These are phyloP conservation scores for Jacana jacana DNA, from an alignment of 2,113 vertebrate genomes.

Conservation along the genomic window DNA sequence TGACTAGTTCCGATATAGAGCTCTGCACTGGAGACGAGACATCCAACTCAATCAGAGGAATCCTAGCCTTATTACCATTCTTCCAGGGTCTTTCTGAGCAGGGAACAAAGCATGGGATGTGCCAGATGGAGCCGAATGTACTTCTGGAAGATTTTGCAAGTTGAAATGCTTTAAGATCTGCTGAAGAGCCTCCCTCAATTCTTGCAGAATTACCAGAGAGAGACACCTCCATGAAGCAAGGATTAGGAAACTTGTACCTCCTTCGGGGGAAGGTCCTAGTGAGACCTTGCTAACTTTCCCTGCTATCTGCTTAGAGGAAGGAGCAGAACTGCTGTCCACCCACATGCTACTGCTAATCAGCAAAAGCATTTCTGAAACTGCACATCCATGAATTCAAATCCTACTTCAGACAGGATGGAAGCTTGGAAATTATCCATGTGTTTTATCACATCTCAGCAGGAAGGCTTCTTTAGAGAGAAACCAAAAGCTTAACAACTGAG, in stretches of 20 bases:
- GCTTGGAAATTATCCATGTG: not conserved
- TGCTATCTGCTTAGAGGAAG: not conserved
- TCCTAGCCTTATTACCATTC: not conserved
- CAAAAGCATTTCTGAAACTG: not conserved
- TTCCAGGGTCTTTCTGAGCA: not conserved
- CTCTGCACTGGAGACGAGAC: not conserved
- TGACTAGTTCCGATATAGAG: not conserved
- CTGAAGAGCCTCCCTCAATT: not conserved
- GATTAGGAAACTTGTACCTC: not conserved
- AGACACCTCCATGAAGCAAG: not conserved
- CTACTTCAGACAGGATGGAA: not conserved
- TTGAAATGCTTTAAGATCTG: not conserved
- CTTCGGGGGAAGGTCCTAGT: not conserved
- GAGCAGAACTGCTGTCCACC: not conserved
- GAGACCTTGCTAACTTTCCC: not conserved
- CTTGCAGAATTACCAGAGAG: not conserved
- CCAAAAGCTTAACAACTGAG: not conserved
- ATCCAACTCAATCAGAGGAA: not conserved
- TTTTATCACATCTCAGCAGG: constrained; percentile 27
- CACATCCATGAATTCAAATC: not conserved
- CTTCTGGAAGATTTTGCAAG: not conserved
- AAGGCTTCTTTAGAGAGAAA: not conserved
- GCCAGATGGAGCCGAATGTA: not conserved
- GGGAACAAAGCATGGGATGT: not conserved
- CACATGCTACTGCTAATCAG: not conserved